Evolutionary conservation across 2,888 invertebrate genomes (phyloP).

Genomic region (Odontothrips loti): DNA sequence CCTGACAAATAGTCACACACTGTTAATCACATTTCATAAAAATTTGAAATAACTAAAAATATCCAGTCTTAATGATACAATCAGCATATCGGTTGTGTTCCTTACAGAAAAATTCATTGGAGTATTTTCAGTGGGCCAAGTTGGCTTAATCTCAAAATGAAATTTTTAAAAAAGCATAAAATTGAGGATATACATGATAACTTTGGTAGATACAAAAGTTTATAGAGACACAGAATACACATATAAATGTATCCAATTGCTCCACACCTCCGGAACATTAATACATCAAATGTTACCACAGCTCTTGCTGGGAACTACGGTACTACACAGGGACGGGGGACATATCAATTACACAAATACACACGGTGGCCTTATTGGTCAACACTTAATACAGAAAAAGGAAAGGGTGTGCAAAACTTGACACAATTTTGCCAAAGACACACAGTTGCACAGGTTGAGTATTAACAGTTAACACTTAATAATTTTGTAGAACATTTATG

Average conservation of each 20-base stretch:
- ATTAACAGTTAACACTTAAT: neutral
- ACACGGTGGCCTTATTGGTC: slow-evolving; percentile 24
- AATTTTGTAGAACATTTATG: slow-evolving; percentile 9
- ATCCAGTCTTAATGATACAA: slow-evolving; percentile 39
- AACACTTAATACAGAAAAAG: slow-evolving; percentile 14
- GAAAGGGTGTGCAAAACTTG: slow-evolving; percentile 20
- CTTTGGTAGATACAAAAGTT: slow-evolving; percentile 19
- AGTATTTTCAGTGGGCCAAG: neutral
- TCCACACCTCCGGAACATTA: neutral
- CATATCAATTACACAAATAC: slow-evolving; percentile 27
- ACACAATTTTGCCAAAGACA: slow-evolving; percentile 15
- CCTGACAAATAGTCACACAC: slow-evolving; percentile 38
- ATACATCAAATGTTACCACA: neutral
- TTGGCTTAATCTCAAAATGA: slow-evolving; percentile 19
- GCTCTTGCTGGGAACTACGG: neutral
- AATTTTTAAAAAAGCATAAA: slow-evolving; percentile 13
- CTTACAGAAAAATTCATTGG: neutral
- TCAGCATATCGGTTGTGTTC: slow-evolving; percentile 20
- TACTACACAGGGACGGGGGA: slow-evolving; percentile 22
- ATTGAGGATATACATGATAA: slow-evolving; percentile 21
- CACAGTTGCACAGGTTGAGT: slow-evolving; percentile 1
- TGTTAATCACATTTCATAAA: slow-evolving; percentile 36
- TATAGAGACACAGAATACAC: neutral
- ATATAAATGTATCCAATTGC: neutral
- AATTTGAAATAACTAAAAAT: slow-evolving; percentile 35